A percentile compares a stretch with the other conserved stretches of the same genome.
phyloP scores from a whole-genome alignment of 2,888 invertebrate species.

The Hanleya hanleyi region DNA sequence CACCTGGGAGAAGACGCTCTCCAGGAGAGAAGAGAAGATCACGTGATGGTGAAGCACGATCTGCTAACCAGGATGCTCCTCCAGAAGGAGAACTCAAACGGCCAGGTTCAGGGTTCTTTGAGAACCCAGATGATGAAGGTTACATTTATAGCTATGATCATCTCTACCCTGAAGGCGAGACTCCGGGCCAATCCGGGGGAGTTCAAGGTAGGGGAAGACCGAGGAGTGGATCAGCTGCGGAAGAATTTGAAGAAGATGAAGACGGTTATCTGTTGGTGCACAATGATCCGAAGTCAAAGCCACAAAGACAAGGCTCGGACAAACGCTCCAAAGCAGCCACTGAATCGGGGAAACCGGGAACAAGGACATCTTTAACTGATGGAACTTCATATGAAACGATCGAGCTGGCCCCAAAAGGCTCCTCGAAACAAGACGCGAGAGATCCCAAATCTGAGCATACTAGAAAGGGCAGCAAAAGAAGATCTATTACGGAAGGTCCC shows the following conservation, averaged over 20 bases:
- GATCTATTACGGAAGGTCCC: too few species aligned
- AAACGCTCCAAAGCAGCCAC: too few species aligned
- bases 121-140: slow-evolving; percentile 49
- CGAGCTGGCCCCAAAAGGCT: neutral
- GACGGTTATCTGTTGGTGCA: neutral
- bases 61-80: neutral
- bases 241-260: neutral
- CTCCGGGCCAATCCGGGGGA: neutral
- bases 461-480: neutral
- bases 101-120: slow-evolving; percentile 39
- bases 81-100: slow-evolving; percentile 14
- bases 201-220: neutral
- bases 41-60: neutral
- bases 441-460: neutral
- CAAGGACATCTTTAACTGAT: neutral
- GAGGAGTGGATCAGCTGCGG: neutral
- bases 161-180: slow-evolving; percentile 31
- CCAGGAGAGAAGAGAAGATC: neutral
- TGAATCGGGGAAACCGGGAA: too few species aligned
- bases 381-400: slow-evolving; percentile 4
- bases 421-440: too few species aligned
- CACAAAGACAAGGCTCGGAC: neutral
- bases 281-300: neutral
- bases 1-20: neutral
- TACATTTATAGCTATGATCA: slow-evolving; percentile 48